These are phyloP conservation scores for Polypedilum vanderplanki DNA, from an alignment of 1,140 invertebrate genomes.

Conservation along the genomic window DNA sequence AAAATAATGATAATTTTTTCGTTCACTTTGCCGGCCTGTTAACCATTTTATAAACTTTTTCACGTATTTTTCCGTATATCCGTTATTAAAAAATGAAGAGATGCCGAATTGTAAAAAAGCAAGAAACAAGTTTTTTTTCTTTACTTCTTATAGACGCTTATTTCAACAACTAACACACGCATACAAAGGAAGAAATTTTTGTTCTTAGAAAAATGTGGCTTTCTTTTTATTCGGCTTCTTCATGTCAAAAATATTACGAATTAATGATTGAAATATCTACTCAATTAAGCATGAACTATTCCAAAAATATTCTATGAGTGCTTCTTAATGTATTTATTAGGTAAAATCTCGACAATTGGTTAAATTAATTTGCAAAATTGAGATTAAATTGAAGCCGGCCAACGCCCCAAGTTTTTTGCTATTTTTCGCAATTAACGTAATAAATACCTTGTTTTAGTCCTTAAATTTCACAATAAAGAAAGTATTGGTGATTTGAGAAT, in stretches of 20 bases:
- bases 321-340: neutral
- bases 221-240: neutral
- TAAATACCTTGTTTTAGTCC: conserved; percentile 6
- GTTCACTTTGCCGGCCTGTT: neutral
- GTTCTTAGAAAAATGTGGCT: neutral
- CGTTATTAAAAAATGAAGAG: conserved; percentile 18
- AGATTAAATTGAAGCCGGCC: neutral
- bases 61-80: neutral
- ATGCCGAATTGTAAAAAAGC: neutral
- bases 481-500: conserved; percentile 6
- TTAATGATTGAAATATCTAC: neutral
- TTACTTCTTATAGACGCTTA: neutral
- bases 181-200: neutral
- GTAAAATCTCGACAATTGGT: neutral
- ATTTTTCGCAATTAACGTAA: neutral
- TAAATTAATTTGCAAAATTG: neutral
- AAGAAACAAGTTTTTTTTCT: conserved; percentile 14
- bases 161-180: neutral
- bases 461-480: neutral
- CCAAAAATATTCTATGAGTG: neutral
- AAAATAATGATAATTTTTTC: neutral
- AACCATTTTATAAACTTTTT: neutral
- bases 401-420: neutral
- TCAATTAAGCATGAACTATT: neutral
- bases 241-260: neutral